Evolutionary conservation across 1,140 invertebrate species (phyloP).

Genomic region (Drosophila rufa): DNA sequence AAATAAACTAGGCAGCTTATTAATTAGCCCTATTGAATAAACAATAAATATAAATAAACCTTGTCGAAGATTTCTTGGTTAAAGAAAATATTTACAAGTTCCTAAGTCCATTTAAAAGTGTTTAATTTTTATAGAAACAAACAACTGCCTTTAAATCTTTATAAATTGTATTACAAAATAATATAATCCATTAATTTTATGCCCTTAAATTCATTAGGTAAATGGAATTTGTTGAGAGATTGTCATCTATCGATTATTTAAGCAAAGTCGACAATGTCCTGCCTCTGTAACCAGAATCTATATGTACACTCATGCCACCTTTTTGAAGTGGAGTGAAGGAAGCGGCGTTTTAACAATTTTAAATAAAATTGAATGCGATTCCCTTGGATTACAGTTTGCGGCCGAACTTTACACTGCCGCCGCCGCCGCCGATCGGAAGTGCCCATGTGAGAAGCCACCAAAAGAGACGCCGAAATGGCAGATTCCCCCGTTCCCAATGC

Average conservation of each 20-base stretch:
- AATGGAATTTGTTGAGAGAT: neutral
- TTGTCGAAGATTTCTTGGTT: neutral
- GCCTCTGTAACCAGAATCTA: neutral
- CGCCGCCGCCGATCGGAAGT: conserved; percentile 23
- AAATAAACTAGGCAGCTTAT: too few relatives aligned
- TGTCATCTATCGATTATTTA: neutral
- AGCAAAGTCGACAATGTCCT: neutral
- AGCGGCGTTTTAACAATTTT: conserved; percentile 68
- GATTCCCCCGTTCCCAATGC: neutral
- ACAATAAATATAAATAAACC: too few relatives aligned
- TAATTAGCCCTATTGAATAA: too few relatives aligned
- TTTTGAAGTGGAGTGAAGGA: conserved; percentile 1
- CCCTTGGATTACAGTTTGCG: conserved; percentile 71
- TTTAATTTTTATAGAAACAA: too few relatives aligned
- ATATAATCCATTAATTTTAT: too few relatives aligned
- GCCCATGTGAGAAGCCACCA: conserved; percentile 23
- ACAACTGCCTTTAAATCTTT: too few relatives aligned
- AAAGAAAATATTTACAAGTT: too few relatives aligned
- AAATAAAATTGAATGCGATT: conserved; percentile 80
- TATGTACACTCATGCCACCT: neutral
- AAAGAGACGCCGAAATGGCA: conserved; percentile 50
- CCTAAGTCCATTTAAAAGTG: too few relatives aligned
- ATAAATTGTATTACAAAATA: too few relatives aligned
- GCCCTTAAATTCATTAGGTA: conserved; percentile 5
- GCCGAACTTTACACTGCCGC: conserved; percentile 44